Conservation (phyloP, 2,113 vertebrate genomes). For the Ifrita kowaldi region DNA sequence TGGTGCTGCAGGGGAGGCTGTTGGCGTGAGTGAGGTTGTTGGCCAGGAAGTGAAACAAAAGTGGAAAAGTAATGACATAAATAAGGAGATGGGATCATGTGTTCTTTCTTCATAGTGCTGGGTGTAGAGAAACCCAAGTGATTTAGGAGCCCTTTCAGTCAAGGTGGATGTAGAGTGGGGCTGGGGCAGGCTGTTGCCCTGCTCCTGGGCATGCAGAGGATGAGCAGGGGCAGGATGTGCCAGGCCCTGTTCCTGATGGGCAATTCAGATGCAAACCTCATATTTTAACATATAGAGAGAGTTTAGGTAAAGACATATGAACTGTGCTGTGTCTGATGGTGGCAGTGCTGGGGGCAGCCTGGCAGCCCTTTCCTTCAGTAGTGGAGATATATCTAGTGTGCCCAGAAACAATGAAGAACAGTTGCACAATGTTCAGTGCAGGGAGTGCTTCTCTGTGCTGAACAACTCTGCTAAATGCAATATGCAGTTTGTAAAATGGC, state of each 20-base stretch:
- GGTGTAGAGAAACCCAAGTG: not conserved
- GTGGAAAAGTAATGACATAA: not conserved
- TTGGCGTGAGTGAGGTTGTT: not conserved
- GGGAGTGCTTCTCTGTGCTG: not conserved
- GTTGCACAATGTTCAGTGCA: not conserved
- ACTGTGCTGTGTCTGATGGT: not conserved
- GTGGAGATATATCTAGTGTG: not conserved
- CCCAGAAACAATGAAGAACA: not conserved
- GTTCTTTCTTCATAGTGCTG: not conserved
- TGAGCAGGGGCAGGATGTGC: not conserved
- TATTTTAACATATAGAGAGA: not conserved
- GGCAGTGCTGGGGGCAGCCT: not conserved
- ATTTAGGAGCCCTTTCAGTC: not conserved
- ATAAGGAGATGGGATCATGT: not conserved
- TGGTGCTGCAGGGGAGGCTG: not conserved
- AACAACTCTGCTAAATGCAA: not conserved
- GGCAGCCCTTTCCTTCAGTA: not conserved
- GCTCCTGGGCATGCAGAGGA: rapidly evolving
- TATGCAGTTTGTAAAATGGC: not conserved
- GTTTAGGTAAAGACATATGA: not conserved
- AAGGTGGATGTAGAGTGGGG: not conserved
- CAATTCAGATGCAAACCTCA: not conserved
- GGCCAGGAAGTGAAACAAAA: not conserved
- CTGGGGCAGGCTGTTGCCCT: not conserved
- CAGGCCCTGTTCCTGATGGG: not conserved